Conservation (phyloP, 2,113 vertebrate genomes). For the Machaerirhynchus nigripectus region DNA sequence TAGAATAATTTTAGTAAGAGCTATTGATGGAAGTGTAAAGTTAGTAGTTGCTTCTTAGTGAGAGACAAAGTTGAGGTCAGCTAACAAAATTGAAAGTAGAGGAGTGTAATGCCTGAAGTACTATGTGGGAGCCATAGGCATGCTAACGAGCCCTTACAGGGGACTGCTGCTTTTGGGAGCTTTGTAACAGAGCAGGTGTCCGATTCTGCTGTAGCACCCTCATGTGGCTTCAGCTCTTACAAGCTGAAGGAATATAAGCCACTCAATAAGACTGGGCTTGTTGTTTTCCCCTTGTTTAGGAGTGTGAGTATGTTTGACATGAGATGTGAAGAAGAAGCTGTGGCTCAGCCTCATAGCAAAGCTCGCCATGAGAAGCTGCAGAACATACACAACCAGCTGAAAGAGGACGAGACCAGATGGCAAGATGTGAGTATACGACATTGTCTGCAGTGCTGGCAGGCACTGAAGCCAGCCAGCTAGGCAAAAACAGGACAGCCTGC, state of each 20-base stretch:
- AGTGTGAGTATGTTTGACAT: constrained; percentile 96
- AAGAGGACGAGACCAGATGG: constrained; percentile 95
- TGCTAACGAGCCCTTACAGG: background rate
- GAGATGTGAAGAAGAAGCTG: constrained; percentile 85
- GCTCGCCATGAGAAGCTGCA: constrained; percentile 91
- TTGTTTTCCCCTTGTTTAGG: constrained; percentile 64
- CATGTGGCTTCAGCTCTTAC: constrained; percentile 23
- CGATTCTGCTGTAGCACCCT: constrained; percentile 46
- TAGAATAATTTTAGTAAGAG: background rate
- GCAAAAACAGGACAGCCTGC: background rate
- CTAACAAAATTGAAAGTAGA: background rate
- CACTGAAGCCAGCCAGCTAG: background rate
- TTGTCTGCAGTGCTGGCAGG: background rate
- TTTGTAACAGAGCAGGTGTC: background rate
- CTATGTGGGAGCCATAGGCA: background rate
- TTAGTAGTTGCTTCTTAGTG: background rate
- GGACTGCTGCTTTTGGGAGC: background rate
- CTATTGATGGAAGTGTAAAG: background rate
- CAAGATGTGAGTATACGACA: constrained; percentile 85
- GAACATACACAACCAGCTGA: constrained; percentile 85
- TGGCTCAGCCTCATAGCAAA: constrained; percentile 86
- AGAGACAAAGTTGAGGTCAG: background rate
- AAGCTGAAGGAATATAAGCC: background rate
- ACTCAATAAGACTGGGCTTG: background rate
- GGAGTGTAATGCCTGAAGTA: background rate